Evolutionary conservation across 2,888 invertebrate genomes (phyloP).

Genomic region (Furcula furcula): DNA sequence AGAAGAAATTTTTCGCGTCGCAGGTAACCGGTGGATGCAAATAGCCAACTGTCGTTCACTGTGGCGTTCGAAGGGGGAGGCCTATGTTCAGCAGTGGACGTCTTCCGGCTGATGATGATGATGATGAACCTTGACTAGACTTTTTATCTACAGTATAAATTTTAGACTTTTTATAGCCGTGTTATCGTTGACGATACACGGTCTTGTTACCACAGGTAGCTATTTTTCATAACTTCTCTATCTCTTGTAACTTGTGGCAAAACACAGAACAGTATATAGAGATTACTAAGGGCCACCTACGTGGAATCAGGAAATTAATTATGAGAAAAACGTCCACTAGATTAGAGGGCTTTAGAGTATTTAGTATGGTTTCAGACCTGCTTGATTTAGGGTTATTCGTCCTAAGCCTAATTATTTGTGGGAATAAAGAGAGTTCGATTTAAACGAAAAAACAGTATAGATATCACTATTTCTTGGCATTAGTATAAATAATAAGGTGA

Average conservation of each 20-base stretch:
- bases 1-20: no score
- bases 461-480: neutral
- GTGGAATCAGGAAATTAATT: slow-evolving; percentile 67
- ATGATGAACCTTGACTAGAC: no score
- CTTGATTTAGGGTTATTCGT: slow-evolving; percentile 15
- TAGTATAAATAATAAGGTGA: neutral
- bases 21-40: no score
- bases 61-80: no score
- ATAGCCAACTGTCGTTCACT: no score
- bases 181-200: no score
- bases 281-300: slow-evolving; percentile 58
- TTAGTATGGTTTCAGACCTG: slow-evolving; percentile 37
- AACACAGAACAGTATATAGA: slow-evolving; percentile 32
- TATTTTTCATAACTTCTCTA: slow-evolving; percentile 4
- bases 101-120: no score
- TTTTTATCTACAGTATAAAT: no score
- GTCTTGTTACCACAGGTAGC: no score
- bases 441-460: no score
- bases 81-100: no score
- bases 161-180: no score
- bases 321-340: slow-evolving; percentile 66
- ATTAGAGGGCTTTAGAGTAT: slow-evolving; percentile 52
- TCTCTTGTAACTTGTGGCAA: slow-evolving; percentile 24
- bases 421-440: neutral
- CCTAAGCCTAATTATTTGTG: slow-evolving; percentile 8